These are phyloP conservation scores for Drosophila virilis DNA, from an alignment of 1,140 invertebrate species.

Conservation along the genomic window DNA sequence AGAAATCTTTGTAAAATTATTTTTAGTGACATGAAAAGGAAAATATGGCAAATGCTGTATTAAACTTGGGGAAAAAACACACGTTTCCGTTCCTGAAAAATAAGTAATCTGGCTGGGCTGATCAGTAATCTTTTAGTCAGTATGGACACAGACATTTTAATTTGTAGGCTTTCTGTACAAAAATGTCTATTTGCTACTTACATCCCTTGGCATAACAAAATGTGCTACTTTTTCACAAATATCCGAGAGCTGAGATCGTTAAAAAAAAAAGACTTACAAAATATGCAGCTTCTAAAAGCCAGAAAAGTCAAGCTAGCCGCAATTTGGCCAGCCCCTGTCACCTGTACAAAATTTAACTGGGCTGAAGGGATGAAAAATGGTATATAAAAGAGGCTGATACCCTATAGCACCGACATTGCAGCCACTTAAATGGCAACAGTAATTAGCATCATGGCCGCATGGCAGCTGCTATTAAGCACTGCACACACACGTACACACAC, in stretches of 20 bases:
- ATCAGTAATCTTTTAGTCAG: too few relatives aligned
- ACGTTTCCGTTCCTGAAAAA: too few relatives aligned
- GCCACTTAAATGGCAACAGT: conserved; percentile 81
- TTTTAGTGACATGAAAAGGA: too few relatives aligned
- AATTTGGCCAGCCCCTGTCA: conserved; percentile 60
- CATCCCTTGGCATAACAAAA: too few relatives aligned
- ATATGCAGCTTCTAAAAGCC: neutral
- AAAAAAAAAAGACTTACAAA: neutral
- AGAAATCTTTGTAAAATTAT: too few relatives aligned
- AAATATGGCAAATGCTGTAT: too few relatives aligned
- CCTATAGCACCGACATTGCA: conserved; percentile 65
- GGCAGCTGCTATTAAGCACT: conserved; percentile 81
- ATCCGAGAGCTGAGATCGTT: neutral
- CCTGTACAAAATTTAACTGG: conserved; percentile 46
- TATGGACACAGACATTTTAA: too few relatives aligned
- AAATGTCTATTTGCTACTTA: too few relatives aligned
- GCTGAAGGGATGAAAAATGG: conserved; percentile 1
- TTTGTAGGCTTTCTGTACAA: too few relatives aligned
- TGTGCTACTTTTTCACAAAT: too few relatives aligned
- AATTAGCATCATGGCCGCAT: conserved; percentile 81
- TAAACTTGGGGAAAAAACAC: too few relatives aligned
- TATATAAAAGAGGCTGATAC: conserved; percentile 16
- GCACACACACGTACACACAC: conserved; percentile 21
- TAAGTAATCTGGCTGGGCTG: too few relatives aligned
- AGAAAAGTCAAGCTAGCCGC: conserved; percentile 6